Conservation (phyloP, 2,888 invertebrate species). For the Volucella zonaria region DNA sequence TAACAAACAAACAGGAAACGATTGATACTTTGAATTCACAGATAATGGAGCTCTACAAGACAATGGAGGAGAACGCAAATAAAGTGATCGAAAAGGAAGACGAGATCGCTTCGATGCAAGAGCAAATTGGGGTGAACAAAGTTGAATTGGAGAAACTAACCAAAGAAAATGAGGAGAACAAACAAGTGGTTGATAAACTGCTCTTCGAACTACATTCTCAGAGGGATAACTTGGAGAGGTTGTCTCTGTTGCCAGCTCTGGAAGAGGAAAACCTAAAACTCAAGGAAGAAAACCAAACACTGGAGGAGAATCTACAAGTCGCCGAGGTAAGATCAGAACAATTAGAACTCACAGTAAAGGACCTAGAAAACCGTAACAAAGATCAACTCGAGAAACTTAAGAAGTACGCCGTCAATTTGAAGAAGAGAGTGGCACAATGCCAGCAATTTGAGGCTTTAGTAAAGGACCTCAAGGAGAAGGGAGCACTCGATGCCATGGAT, state of each 20-base stretch:
- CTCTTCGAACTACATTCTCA: conserved; percentile 75
- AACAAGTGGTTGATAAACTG: conserved; percentile 77
- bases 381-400: conserved; percentile 90
- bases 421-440: conserved; percentile 87
- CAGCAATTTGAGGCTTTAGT: conserved; percentile 86
- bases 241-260: conserved; percentile 71
- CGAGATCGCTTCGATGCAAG: conserved; percentile 83
- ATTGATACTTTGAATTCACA: conserved; percentile 85
- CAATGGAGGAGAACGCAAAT: conserved; percentile 84
- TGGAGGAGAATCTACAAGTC: conserved; percentile 80
- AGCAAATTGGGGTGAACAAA: conserved; percentile 82
- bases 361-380: conserved; percentile 86
- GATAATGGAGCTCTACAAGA: conserved; percentile 84
- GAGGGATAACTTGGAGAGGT: conserved; percentile 56
- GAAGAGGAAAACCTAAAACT: conserved; percentile 81
- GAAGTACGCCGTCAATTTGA: conserved; percentile 89
- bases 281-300: conserved; percentile 78
- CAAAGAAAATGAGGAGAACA: conserved; percentile 79
- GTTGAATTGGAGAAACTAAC: conserved; percentile 83
- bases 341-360: conserved; percentile 71
- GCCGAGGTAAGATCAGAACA: conserved; percentile 79
- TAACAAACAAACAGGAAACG: conserved; percentile 85
- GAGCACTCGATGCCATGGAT: conserved; percentile 59
- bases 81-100: conserved; percentile 83
- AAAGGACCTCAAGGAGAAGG: conserved; percentile 76